Percentiles rank a stretch among this genome's conserved stretches.
These are phyloP conservation scores for Caerostris extrusa DNA, from an alignment of 1,140 invertebrate species.

Conservation along the genomic window DNA sequence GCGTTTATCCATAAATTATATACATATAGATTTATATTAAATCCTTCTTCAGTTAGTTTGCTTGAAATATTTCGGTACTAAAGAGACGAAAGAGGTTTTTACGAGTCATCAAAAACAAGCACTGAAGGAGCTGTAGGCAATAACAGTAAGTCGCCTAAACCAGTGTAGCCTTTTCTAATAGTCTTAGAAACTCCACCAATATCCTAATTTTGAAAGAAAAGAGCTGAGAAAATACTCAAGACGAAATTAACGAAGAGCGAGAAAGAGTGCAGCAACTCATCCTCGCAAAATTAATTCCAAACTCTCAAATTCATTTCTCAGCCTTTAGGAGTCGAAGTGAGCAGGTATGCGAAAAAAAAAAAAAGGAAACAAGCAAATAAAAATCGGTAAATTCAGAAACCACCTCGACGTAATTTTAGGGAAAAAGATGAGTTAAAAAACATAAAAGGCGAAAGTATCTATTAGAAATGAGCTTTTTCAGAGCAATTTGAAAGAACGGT, in stretches of 20 bases:
- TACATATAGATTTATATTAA: no score
- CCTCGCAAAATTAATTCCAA: constrained; percentile 52
- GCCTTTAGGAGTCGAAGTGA: background rate
- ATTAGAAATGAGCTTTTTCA: constrained; percentile 42
- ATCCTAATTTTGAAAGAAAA: background rate
- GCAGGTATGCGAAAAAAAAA: background rate
- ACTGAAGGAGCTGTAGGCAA: background rate
- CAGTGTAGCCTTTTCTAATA: background rate
- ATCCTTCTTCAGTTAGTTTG: no score
- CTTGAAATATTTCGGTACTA: no score
- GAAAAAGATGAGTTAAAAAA: constrained; percentile 29
- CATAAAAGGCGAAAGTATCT: constrained; percentile 53
- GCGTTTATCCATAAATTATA: no score
- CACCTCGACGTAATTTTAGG: constrained; percentile 25
- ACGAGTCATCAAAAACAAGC: background rate
- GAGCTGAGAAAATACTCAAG: background rate
- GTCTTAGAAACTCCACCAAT: background rate
- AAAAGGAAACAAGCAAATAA: constrained; percentile 6
- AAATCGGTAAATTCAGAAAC: constrained; percentile 41
- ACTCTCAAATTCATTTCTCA: constrained; percentile 41
- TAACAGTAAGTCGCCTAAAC: background rate
- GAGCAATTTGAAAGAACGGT: constrained; percentile 52
- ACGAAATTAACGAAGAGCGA: background rate
- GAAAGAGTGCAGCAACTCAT: constrained; percentile 14
- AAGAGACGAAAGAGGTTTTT: background rate